Evolutionary conservation across 2,113 vertebrate species (phyloP).

Genomic region (Ranitomeya imitator): DNA sequence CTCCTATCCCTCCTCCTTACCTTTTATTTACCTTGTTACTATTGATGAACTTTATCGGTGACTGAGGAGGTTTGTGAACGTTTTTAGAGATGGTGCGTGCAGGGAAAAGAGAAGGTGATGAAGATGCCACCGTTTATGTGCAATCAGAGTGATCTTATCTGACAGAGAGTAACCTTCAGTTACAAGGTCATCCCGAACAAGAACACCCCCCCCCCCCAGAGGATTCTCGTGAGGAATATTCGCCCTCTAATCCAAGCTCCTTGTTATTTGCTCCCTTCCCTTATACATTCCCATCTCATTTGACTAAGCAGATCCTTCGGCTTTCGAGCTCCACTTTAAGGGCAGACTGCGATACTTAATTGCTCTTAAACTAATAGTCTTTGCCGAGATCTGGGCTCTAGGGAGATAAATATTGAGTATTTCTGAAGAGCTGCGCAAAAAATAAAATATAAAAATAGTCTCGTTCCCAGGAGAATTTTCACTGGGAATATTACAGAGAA

Average conservation of each 20-base stretch:
- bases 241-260: neutral
- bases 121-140: neutral
- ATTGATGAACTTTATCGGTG: neutral
- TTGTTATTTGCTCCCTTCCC: neutral
- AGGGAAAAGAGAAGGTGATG: neutral
- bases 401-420: conserved; percentile 32
- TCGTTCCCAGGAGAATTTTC: neutral
- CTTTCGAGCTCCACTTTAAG: neutral
- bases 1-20: neutral
- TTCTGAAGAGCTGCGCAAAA: neutral
- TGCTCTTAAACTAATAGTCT: conserved; percentile 27
- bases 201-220: neutral
- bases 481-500: neutral
- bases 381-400: neutral
- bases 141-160: neutral
- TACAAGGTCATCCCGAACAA: neutral
- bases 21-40: too few species aligned
- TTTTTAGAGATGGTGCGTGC: neutral
- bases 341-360: neutral
- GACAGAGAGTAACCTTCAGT: neutral
- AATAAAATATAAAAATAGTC: conserved; percentile 8
- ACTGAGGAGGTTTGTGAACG: neutral
- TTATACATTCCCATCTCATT: neutral
- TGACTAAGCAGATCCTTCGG: neutral
- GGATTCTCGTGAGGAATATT: neutral